Percentiles rank a stretch among this genome's conserved stretches.
Evolutionary conservation across 2,797 vertebrate genomes (phyloP).

Genomic region (Sternarchorhynchus goeldii): DNA sequence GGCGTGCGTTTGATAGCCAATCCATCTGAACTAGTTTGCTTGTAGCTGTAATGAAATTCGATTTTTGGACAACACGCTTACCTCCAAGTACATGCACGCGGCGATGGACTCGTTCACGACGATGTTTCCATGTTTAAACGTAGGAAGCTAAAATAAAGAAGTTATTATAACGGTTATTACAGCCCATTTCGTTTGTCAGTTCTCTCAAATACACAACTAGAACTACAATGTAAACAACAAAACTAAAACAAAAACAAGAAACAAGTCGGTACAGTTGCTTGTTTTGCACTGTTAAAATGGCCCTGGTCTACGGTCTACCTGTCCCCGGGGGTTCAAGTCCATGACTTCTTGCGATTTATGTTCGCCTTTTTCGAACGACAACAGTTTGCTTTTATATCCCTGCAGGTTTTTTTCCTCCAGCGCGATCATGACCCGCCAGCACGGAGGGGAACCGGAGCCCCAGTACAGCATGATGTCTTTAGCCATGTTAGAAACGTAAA

Average conservation of each 20-base stretch:
- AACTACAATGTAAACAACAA: no score
- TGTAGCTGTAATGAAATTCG: no score
- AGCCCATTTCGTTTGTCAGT: no score
- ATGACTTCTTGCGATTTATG: conserved; percentile 63
- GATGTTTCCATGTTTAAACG: conserved; percentile 71
- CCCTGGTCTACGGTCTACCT: conserved; percentile 64
- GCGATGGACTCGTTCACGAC: conserved; percentile 73
- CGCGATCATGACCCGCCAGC: conserved; percentile 73
- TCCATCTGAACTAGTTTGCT: no score
- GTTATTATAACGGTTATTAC: background rate
- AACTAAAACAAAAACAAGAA: no score
- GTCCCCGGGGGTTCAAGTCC: conserved; percentile 72
- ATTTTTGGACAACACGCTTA: conserved; percentile 47
- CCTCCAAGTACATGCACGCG: conserved; percentile 76
- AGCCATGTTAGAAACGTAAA: conserved; percentile 62
- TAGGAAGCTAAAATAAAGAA: conserved; percentile 65
- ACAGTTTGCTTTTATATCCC: conserved; percentile 60
- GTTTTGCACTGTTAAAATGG: no score
- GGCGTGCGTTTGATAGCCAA: no score
- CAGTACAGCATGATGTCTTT: conserved; percentile 72
- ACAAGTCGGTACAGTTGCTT: background rate
- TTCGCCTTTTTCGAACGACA: conserved; percentile 37
- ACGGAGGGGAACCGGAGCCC: conserved; percentile 74
- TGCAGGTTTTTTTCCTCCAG: conserved; percentile 76
- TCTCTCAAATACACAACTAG: no score